Base-by-base conservation (phyloP, 2,797 vertebrate species). In the Dipus sagitta region DNA sequence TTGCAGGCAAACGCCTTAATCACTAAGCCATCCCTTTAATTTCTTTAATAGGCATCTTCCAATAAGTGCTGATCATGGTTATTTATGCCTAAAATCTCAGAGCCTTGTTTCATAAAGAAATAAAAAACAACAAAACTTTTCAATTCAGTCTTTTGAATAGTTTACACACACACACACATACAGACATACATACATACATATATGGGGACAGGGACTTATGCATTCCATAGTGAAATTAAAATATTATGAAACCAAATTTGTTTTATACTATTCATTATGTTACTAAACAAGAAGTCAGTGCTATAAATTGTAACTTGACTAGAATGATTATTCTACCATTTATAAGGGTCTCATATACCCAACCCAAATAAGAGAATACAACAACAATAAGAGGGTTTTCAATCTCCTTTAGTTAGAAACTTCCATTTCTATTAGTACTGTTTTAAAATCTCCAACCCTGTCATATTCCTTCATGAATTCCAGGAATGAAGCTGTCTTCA, bases 201-300 rank as follows among this genome's bases (percentile, higher is more conserved):
- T 17, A 42, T 38, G 47, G 47, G 47, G 47, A 47, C 8, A 47
- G 47, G 47, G 54, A 58, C 13, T 58, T 58, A 58, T 13, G 8
- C 92, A 83, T 87, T 89, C n/a, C 21, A 80, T 52, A 42, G 74
- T 54, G 26, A 92, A 94, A 91, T 47, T 71, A 24, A 47, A 47
- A 47, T 47, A 47, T 47, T 47, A 9, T 47, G 54, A 58, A 58
- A 58, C 54, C 54, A 58, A 58, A 64, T 71, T 78, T 94, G 58
- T 67, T 47, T 89, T 91, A 28, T 67, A n/a, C 32, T 84, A 26
- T 64, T 92, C 47, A 77, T 12, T 67, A 52, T 58, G 75, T 12
- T 26, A 67, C n/a, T 92, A 67, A 92, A 77, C 12, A 84, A 91
- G 47, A 82, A 64, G 17, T 30, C 54, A 2, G 10, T 32, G 3